Evolutionary conservation across 2,888 invertebrate species (phyloP), one percentile per base, ranked within the genome.

Genomic region (Ophioninae sp.): DNA sequence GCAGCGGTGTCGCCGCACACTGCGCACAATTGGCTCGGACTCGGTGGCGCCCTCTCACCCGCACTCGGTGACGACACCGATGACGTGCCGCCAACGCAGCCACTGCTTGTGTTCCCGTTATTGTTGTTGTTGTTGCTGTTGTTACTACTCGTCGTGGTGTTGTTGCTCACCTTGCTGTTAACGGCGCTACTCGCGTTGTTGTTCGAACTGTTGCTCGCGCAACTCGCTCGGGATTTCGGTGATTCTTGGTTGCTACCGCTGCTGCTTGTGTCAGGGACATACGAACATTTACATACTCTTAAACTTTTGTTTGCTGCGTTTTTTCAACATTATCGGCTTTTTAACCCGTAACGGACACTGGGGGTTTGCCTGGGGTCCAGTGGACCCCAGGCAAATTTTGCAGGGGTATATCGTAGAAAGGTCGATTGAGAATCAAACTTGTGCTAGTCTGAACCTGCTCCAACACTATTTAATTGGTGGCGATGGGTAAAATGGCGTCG

Each of bases 1-100:
- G 99, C 98, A 0, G 99, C 99, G 17, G 98, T 98, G 93, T 99
- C 99, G 0, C 99, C 99, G 91, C 99, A 99, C 5, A 99, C 99
- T 13, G 99, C 99, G 92, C 99, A 99, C 73, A 98, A 93, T 92
- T 98, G 97, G 72, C 97, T 97, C 9, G 96, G 96, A 17, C 96
- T 96, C 17, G 95, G 95, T 0, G 96, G 96, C 0, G 96, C 93
- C 2, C 93, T 93, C 51, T 94, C 95, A 93, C 87, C 93, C 58
- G 91, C 88, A 39, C 93, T 93, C 8, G 92, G 90, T 41, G 92
- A 91, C 8, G 93, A 93, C 23, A 91, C 90, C 9, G 92, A 90
- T 7, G 65, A 9, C 51, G 68, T 5, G n/a, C n/a, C 8, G 17
- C 20, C 20, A 20, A 41, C 41, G 37, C 63, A 64, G 17, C 7